Evolutionary conservation across 2,888 invertebrate genomes (phyloP).

Genomic region (Luperina testacea): DNA sequence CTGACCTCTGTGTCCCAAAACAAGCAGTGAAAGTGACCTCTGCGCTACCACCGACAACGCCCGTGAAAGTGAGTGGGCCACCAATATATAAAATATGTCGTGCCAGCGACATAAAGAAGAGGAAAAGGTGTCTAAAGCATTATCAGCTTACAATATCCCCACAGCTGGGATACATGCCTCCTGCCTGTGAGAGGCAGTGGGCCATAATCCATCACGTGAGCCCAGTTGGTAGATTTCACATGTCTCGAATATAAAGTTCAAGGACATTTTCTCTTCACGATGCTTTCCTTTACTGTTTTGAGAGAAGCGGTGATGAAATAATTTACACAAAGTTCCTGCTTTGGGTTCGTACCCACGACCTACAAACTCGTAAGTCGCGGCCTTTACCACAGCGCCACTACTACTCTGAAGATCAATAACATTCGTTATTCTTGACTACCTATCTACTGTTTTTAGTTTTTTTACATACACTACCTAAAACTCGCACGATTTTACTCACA

Average conservation of each 20-base stretch:
- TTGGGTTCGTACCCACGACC: neutral
- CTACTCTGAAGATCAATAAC: neutral
- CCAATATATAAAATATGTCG: too few relatives aligned
- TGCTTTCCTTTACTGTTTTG: neutral
- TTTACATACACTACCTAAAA: neutral
- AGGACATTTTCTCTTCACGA: neutral
- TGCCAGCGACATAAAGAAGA: neutral
- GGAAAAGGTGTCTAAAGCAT: neutral
- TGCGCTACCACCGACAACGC: neutral
- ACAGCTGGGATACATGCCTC: neutral
- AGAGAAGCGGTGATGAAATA: neutral
- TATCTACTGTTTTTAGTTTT: neutral
- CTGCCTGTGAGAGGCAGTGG: neutral
- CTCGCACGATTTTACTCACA: slow-evolving; percentile 17
- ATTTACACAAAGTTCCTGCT: neutral
- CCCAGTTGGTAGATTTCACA: neutral
- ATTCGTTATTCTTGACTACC: neutral
- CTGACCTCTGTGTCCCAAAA: neutral
- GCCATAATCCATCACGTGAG: neutral
- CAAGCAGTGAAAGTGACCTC: neutral
- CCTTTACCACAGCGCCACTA: neutral
- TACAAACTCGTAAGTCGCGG: neutral
- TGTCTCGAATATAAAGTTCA: neutral
- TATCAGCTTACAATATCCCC: neutral
- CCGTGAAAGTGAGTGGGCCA: neutral